phyloP scores from a whole-genome alignment of 2,888 invertebrate species.

The Euplagia quadripunctaria region DNA sequence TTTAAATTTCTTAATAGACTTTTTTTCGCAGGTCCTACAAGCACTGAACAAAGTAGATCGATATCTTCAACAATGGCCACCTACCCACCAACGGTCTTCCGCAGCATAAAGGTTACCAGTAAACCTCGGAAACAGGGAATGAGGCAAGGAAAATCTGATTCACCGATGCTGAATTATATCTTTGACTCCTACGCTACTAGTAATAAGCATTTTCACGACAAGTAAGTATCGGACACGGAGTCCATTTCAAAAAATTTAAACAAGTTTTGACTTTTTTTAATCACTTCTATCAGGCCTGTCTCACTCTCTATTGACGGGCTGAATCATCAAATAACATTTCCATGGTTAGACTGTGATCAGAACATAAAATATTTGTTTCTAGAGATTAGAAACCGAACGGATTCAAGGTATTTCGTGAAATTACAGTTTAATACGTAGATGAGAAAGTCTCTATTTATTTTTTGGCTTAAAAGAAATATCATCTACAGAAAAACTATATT shows the following conservation, averaged over 20 bases:
- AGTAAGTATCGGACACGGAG: conserved; percentile 71
- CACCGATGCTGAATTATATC: conserved; percentile 91
- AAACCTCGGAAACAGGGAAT: conserved; percentile 66
- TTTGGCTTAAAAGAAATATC: background rate
- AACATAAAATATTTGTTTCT: background rate
- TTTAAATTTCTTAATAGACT: background rate
- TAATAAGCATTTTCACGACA: conserved; percentile 91
- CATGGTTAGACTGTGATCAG: background rate
- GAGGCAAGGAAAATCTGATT: conserved; percentile 87
- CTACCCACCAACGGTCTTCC: conserved; percentile 69
- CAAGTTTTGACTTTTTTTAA: too few species aligned
- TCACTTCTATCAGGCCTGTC: background rate
- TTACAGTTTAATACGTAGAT: background rate
- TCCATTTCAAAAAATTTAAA: background rate
- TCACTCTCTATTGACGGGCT: too few species aligned
- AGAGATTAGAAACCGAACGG: background rate
- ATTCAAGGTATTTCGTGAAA: background rate
- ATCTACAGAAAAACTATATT: background rate
- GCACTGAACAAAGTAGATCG: conserved; percentile 56
- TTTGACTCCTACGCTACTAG: conserved; percentile 90
- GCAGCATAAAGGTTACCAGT: conserved; percentile 61
- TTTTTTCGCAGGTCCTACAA: conserved; percentile 48
- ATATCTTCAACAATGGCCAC: conserved; percentile 57
- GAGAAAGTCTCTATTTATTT: background rate
- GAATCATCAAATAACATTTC: background rate